Base-by-base conservation (phyloP, 2,888 invertebrate species). In the Eupithecia pulchellata region DNA sequence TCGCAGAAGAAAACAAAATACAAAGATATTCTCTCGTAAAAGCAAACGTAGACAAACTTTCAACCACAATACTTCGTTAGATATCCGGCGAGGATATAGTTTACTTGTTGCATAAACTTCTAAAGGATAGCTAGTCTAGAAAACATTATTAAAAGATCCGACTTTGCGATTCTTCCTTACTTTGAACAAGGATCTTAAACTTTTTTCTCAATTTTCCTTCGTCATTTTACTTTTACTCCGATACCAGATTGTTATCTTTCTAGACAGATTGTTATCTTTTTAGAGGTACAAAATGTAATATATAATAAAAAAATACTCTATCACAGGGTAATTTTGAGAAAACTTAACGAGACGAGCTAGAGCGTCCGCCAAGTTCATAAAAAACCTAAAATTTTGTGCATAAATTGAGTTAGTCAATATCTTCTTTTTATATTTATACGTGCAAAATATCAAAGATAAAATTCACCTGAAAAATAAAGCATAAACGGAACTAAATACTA, bases 101-200 rank as follows among this genome's bases (percentile, higher is more conserved):
- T 39, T 62, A 70, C 63, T 70, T 70, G 70, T 70, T 70, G 62
- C 66, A 47, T 61, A 61, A 61, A 67, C 66, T 67, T 67, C 47
- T 61, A 30, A 66, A 30, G 58, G 32, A 64, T 64, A 55, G 34
- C 55, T 27, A 64, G 29, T 66, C 20, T 17, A 20, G 36, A 34
- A 64, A 64, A 47, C 42, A 42, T 42, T 25, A 52, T 29, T 62
- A 62, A 27, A 62, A 62, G 62, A 62, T 25, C 25, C 14, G 30
- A 52, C n/a, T 47, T 14, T 57, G 57, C 57, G 27, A 57, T 57
- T 27, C 2, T 25, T 52, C 17, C 2, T 27, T 57, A 29, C 57
- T 57, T 29, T 29, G 57, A 29, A 29, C 11, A 52, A n/a, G n/a
- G n/a, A n/a, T n/a, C n/a, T n/a, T n/a, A n/a, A n/a, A n/a, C n/a